A percentile compares a stretch with the other conserved stretches of the same genome.
phyloP scores from a whole-genome alignment of 1,140 invertebrate genomes.

The Solenopsis fugax region DNA sequence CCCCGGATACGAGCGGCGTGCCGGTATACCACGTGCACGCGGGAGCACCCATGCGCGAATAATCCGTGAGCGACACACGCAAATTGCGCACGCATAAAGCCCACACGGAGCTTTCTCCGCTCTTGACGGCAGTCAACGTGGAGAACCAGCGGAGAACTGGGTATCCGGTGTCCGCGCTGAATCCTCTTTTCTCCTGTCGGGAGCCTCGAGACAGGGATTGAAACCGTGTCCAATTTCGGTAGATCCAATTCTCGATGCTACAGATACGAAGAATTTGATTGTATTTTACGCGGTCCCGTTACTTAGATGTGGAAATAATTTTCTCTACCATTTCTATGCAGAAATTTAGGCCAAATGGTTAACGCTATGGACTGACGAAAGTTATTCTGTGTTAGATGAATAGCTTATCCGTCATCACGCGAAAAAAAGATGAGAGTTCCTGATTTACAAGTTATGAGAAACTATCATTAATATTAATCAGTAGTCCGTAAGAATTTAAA shows the following conservation, averaged over 20 bases:
- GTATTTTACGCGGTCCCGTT: not conserved
- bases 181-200: constrained; percentile 4
- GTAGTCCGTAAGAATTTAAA: not conserved
- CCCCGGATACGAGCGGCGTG: constrained; percentile 38
- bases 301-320: not conserved
- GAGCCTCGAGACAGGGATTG: constrained; percentile 10
- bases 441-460: not conserved
- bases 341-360: not conserved
- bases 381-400: not conserved
- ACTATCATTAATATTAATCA: constrained; percentile 31
- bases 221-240: constrained; percentile 41
- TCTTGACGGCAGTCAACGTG: constrained; percentile 55
- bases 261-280: not conserved
- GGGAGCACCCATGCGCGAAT: constrained; percentile 65
- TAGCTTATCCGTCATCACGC: not conserved
- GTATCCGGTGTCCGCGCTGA: constrained; percentile 69
- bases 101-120: constrained; percentile 70
- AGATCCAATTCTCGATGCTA: not conserved
- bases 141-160: constrained; percentile 63
- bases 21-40: constrained; percentile 51
- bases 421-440: not conserved
- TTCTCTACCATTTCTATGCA: not conserved
- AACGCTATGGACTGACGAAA: not conserved
- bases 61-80: constrained; percentile 59
- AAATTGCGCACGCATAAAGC: constrained; percentile 45